These are phyloP conservation scores for Ennomos erosarius DNA, from an alignment of 2,888 invertebrate species.

Conservation along the genomic window DNA sequence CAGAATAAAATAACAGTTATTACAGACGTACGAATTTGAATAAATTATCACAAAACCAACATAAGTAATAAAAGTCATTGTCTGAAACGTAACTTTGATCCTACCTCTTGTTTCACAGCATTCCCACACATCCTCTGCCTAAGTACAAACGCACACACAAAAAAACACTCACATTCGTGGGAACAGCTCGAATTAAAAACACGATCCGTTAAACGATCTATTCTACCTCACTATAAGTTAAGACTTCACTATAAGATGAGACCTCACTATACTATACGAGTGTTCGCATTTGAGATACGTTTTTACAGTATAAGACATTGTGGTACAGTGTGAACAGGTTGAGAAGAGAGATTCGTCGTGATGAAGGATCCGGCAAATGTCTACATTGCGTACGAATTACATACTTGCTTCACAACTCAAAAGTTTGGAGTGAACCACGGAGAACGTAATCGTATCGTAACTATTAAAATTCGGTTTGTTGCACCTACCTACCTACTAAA, in stretches of 20 bases:
- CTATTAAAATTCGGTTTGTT: too few relatives aligned
- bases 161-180: slow-evolving; percentile 38
- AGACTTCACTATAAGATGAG: too few relatives aligned
- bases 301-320: slow-evolving; percentile 22
- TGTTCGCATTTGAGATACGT: slow-evolving; percentile 26
- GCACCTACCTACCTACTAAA: too few relatives aligned
- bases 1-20: too few relatives aligned
- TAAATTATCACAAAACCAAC: not conserved
- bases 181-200: slow-evolving; percentile 35
- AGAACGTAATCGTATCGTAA: too few relatives aligned
- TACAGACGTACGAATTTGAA: too few relatives aligned
- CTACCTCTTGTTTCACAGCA: slow-evolving; percentile 1
- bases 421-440: too few relatives aligned
- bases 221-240: slow-evolving; percentile 20
- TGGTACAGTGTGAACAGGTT: slow-evolving; percentile 18
- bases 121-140: slow-evolving; percentile 23
- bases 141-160: slow-evolving; percentile 23
- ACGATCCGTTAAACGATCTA: slow-evolving; percentile 41
- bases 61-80: not conserved
- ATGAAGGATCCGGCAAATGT: not conserved
- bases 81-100: too few relatives aligned
- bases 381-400: too few relatives aligned
- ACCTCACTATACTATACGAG: not conserved
- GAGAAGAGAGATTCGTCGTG: slow-evolving; percentile 2
- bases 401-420: too few relatives aligned